Evolutionary conservation across 1,140 invertebrate genomes (phyloP), one percentile per base, ranked within the genome.

Genomic region (Drosophila lacteicornis): DNA sequence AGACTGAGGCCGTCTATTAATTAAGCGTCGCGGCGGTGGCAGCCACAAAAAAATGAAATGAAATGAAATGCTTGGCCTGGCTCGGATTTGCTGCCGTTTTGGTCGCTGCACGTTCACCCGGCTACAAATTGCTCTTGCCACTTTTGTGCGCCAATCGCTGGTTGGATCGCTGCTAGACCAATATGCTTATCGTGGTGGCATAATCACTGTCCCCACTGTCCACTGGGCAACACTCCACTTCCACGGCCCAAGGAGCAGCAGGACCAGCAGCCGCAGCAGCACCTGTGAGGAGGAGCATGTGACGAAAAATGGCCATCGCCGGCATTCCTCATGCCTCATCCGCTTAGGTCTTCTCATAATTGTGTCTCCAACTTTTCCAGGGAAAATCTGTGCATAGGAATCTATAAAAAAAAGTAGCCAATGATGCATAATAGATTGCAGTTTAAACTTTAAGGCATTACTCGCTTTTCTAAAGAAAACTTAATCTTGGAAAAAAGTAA

Each of bases 61-160:
- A 49, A 46, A 56, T 50, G 68, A 73, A 71, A 65, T 65, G 59
- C 60, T 86, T 68, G 63, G 63, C 67, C 62, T 46, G 63, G 45
- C 65, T 67, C 15, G 60, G 58, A 47, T 65, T 67, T 61, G 79
- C 83, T 86, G 83, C 82, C 82, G 86, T 82, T 88, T 88, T 88
- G 82, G 85, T 85, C 84, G 60, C 53, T 79, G 80, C 85, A 90
- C 85, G 85, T 90, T 90, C 85, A 85, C 79, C 60, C 65, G 63
- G 62, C 85, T 88, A 90, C 85, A 90, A 90, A 90, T 90, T 90
- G 85, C 85, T 90, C 74, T 90, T 90, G 85, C 85, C 85, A 90
- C 85, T 90, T 90, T 90, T 62, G 84, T 82, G 65, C 80, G 56
- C 49, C 82, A 83, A 78, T 85, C 82, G 62, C 33, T 75, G 5